Conservation (phyloP, 2,113 vertebrate genomes). For the human region DNA sequence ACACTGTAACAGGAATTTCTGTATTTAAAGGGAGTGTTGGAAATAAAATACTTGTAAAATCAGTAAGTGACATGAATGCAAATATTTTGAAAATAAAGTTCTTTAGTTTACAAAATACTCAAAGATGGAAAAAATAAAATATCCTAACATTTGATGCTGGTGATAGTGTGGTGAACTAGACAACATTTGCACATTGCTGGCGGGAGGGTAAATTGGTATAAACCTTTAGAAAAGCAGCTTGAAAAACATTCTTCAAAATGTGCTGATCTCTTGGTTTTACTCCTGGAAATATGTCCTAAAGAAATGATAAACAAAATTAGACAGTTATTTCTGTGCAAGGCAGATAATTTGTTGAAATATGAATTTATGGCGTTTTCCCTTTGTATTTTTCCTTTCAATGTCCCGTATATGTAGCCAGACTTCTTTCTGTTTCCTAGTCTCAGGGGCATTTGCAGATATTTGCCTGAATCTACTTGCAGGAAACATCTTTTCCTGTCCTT, state of each 20-base stretch:
- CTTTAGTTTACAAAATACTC: not conserved
- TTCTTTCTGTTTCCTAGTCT: not conserved
- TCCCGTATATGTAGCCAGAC: not conserved
- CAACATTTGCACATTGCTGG: too few relatives aligned
- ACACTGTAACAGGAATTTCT: not conserved
- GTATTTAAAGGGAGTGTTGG: not conserved
- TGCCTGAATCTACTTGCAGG: not conserved
- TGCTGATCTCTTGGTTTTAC: not conserved
- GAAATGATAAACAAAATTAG: not conserved
- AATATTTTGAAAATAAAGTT: not conserved
- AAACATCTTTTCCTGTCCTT: not conserved
- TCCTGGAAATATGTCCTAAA: not conserved
- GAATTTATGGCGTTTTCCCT: not conserved
- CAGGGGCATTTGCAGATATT: not conserved
- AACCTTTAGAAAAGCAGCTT: not conserved
- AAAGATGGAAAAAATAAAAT: not conserved
- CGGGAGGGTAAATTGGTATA: not conserved
- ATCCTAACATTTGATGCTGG: not conserved
- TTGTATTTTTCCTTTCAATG: not conserved
- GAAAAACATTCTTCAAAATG: not conserved
- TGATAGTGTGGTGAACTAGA: not conserved
- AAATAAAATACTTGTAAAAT: not conserved
- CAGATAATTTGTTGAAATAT: not conserved
- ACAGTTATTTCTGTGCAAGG: not conserved
- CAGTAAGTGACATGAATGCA: not conserved